Percentiles rank a stretch among this genome's conserved stretches.
These are phyloP conservation scores for Schlechtendalia chinensis DNA, from an alignment of 1,140 invertebrate species.

Conservation along the genomic window DNA sequence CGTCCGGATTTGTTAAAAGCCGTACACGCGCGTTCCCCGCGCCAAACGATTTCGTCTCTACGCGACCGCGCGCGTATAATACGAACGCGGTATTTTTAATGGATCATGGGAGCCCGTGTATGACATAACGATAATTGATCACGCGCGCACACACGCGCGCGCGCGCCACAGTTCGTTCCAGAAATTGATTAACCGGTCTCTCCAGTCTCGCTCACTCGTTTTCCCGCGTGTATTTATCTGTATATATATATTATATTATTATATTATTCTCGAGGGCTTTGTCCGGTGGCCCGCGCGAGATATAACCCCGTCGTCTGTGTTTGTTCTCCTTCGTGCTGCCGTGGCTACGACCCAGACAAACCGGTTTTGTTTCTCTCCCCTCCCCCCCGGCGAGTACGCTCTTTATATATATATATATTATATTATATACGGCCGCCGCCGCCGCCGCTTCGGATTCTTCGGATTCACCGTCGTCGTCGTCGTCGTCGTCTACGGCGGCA, in stretches of 20 bases:
- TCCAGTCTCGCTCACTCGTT: constrained; percentile 12
- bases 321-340: constrained; percentile 33
- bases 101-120: constrained; percentile 41
- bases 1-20: background rate
- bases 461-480: constrained; percentile 21
- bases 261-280: constrained; percentile 38
- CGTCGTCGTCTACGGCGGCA: background rate
- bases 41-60: background rate
- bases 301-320: constrained; percentile 14
- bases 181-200: constrained; percentile 49
- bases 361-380: constrained; percentile 43
- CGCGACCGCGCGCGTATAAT: background rate
- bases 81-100: constrained; percentile 29
- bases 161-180: constrained; percentile 27
- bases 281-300: constrained; percentile 32
- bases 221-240: background rate
- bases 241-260: constrained; percentile 3
- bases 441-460: constrained; percentile 21
- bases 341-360: constrained; percentile 28
- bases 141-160: constrained; percentile 6
- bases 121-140: constrained; percentile 50
- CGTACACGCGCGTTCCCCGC: background rate
- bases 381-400: constrained; percentile 2
- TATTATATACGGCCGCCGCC: too few relatives aligned
- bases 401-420: constrained; percentile 1